Percentiles rank a stretch among this genome's conserved stretches.
Conservation (phyloP, 2,113 vertebrate species). For the Passer montanus region DNA sequence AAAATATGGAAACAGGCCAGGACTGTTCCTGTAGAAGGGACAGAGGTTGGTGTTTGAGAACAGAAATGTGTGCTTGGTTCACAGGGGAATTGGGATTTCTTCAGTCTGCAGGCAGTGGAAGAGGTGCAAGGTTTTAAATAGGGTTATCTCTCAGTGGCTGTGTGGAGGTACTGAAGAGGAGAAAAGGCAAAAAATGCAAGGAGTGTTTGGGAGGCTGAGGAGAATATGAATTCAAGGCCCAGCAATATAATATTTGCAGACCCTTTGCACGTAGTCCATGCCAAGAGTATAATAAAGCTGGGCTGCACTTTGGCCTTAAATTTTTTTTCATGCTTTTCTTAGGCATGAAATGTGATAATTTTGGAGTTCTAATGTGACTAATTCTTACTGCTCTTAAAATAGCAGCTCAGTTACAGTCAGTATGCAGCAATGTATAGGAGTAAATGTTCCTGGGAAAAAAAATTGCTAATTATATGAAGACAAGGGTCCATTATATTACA, state of each 20-base stretch:
- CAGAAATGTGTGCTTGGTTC: neutral
- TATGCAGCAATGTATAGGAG: neutral
- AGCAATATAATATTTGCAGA: neutral
- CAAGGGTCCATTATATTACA: neutral
- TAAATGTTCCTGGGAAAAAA: neutral
- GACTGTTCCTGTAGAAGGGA: neutral
- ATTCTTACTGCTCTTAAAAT: constrained; percentile 26
- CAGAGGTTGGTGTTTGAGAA: neutral
- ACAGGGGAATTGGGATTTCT: neutral
- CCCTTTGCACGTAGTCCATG: rapidly evolving
- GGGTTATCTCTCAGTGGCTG: neutral
- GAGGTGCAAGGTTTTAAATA: neutral
- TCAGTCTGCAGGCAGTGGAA: neutral
- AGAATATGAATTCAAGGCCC: neutral
- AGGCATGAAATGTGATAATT: neutral
- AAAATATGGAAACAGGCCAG: neutral
- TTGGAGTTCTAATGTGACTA: neutral
- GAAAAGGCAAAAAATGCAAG: neutral
- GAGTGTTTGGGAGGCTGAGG: neutral
- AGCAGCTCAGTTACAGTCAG: neutral
- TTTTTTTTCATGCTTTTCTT: neutral
- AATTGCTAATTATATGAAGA: neutral
- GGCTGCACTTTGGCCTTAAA: neutral
- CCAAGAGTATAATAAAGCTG: neutral
- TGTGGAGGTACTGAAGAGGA: neutral